These are phyloP conservation scores for Hofmannophila pseudospretella DNA, from an alignment of 2,888 invertebrate genomes.

Conservation along the genomic window DNA sequence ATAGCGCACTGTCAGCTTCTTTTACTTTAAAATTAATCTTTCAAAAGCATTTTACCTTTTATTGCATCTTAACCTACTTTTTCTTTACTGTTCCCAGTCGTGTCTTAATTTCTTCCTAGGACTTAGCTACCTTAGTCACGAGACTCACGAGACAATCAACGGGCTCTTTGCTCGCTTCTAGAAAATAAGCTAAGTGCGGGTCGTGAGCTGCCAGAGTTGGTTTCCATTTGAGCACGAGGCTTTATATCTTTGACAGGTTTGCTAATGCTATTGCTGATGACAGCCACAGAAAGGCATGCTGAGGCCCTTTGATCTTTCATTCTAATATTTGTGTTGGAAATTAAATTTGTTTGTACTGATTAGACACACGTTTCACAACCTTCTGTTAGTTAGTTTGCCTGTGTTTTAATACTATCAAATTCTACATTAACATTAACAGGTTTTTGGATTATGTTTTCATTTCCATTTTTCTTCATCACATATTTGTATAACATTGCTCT, in stretches of 20 bases:
- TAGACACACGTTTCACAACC: neutral
- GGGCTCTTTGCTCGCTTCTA: slow-evolving; percentile 30
- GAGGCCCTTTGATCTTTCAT: neutral
- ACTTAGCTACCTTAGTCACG: slow-evolving; percentile 25
- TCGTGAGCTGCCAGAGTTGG: slow-evolving; percentile 37
- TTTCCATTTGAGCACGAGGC: slow-evolving; percentile 40
- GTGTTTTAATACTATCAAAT: neutral
- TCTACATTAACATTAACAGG: neutral
- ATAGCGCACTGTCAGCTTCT: no score
- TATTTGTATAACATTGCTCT: no score
- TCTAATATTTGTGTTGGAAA: neutral
- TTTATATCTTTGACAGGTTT: slow-evolving; percentile 15
- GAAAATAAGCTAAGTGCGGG: slow-evolving; percentile 42
- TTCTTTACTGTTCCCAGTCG: neutral
- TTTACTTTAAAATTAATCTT: no score
- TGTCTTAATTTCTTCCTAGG: slow-evolving; percentile 4
- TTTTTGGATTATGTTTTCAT: no score
- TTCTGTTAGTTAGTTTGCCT: neutral
- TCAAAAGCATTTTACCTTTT: no score
- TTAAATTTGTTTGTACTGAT: no score
- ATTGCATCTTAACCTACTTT: no score
- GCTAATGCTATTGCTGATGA: slow-evolving; percentile 6
- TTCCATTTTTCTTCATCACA: no score
- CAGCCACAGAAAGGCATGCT: neutral
- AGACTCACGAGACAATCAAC: slow-evolving; percentile 29